Conservation (phyloP, 2,797 vertebrate species). For the Siniperca undulata region DNA sequence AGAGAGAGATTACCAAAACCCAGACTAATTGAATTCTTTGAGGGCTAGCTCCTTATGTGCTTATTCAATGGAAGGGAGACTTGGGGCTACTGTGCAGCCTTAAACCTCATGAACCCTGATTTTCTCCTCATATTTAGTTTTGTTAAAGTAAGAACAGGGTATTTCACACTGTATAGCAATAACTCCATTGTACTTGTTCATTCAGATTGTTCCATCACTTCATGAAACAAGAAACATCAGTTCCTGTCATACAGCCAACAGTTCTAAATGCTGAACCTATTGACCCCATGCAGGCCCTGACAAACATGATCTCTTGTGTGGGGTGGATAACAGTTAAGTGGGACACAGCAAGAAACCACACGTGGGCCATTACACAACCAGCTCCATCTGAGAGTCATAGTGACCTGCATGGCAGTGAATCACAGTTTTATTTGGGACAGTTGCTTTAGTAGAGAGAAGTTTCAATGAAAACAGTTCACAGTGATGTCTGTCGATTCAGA, state of each 20-base stretch:
- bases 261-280: not conserved
- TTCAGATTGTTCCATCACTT: not conserved
- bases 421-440: not conserved
- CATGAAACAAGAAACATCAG: not conserved
- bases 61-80: not conserved
- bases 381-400: constrained; percentile 30
- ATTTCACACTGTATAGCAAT: not conserved
- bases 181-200: not conserved
- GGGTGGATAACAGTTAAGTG: constrained; percentile 39
- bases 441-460: not conserved
- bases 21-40: constrained; percentile 31
- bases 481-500: not conserved
- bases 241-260: not conserved
- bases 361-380: constrained; percentile 54
- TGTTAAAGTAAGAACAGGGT: not conserved
- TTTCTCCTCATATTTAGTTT: not conserved
- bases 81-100: not conserved
- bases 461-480: not conserved
- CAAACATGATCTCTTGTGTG: constrained; percentile 29
- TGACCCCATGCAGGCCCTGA: constrained; percentile 8
- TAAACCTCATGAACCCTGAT: not conserved
- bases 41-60: not conserved
- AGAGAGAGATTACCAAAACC: constrained; percentile 29
- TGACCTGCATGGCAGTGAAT: constrained; percentile 23
- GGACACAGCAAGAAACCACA: constrained; percentile 56